Conservation (phyloP, 23 tunicate genomes). For the Styela plicata region DNA sequence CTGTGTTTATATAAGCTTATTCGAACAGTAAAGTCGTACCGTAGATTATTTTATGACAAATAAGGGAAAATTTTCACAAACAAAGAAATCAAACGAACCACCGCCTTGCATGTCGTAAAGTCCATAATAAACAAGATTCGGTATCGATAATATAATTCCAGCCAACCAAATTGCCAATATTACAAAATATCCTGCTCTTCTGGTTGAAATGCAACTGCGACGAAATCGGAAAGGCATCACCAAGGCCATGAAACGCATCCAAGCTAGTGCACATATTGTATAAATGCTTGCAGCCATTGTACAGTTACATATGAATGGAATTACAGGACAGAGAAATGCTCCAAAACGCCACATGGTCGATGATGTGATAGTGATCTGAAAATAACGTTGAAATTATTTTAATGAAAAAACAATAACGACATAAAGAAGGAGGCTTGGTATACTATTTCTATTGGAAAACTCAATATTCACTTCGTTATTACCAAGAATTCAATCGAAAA, state of each 20-base stretch:
- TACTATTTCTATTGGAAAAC: too few relatives aligned
- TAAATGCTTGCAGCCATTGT: conserved; percentile 66
- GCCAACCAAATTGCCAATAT: conserved; percentile 51
- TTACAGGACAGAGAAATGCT: conserved; percentile 45
- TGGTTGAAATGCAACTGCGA: conserved; percentile 44
- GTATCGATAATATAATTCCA: conserved; percentile 34
- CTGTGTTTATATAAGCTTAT: too few relatives aligned
- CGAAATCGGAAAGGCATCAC: conserved; percentile 62
- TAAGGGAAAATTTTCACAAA: too few relatives aligned
- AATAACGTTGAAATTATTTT: too few relatives aligned
- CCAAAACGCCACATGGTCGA: conserved; percentile 36
- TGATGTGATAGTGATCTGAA: background rate
- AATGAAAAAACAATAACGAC: too few relatives aligned
- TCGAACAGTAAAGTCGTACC: too few relatives aligned
- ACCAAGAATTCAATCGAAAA: too few relatives aligned
- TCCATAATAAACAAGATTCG: conserved; percentile 28
- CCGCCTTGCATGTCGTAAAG: background rate
- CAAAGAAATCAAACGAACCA: too few relatives aligned
- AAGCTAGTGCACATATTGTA: conserved; percentile 79
- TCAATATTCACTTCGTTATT: too few relatives aligned
- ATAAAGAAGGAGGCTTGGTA: too few relatives aligned
- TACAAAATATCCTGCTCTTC: conserved; percentile 43
- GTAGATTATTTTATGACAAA: too few relatives aligned
- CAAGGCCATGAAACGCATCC: conserved; percentile 72
- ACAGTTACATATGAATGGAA: conserved; percentile 39